Evolutionary conservation across 2,888 invertebrate species (phyloP).

Genomic region (Panopea generosa): DNA sequence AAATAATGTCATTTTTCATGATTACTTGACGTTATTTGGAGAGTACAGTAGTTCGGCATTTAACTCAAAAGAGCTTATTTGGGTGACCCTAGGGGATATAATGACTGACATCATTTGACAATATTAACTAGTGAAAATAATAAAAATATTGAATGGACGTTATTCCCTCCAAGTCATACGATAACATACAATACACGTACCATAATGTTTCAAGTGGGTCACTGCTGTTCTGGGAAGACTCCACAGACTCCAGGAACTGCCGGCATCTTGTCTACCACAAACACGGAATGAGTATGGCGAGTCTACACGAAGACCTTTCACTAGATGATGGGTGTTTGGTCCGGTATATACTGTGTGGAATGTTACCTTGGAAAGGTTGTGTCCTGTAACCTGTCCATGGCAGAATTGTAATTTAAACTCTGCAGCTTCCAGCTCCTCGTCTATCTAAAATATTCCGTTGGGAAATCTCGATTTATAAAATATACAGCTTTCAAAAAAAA

Average conservation of each 20-base stretch:
- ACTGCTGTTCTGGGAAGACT: slow-evolving; percentile 86
- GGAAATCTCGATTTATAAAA: too few species aligned
- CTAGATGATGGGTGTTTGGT: slow-evolving; percentile 85
- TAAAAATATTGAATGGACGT: too few species aligned
- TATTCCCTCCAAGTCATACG: too few species aligned
- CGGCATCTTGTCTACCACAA: slow-evolving; percentile 85
- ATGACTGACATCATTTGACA: too few species aligned
- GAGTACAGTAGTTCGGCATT: too few species aligned
- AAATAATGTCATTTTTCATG: too few species aligned
- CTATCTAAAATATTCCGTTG: slow-evolving; percentile 73
- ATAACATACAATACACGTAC: too few species aligned
- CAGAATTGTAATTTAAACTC: slow-evolving; percentile 82
- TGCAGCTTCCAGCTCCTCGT: slow-evolving; percentile 73
- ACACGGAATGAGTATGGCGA: slow-evolving; percentile 87
- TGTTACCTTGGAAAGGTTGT: slow-evolving; percentile 81
- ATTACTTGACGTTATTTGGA: too few species aligned
- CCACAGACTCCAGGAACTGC: slow-evolving; percentile 86
- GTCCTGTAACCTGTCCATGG: slow-evolving; percentile 67
- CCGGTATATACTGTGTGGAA: slow-evolving; percentile 86
- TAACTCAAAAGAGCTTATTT: too few species aligned
- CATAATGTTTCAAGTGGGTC: slow-evolving; percentile 86
- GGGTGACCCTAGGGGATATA: too few species aligned
- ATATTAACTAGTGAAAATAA: too few species aligned
- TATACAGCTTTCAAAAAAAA: too few species aligned
- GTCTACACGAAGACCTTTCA: slow-evolving; percentile 86